Evolutionary conservation across 2,888 invertebrate species (phyloP).

Genomic region (Emmelina monodactyla): DNA sequence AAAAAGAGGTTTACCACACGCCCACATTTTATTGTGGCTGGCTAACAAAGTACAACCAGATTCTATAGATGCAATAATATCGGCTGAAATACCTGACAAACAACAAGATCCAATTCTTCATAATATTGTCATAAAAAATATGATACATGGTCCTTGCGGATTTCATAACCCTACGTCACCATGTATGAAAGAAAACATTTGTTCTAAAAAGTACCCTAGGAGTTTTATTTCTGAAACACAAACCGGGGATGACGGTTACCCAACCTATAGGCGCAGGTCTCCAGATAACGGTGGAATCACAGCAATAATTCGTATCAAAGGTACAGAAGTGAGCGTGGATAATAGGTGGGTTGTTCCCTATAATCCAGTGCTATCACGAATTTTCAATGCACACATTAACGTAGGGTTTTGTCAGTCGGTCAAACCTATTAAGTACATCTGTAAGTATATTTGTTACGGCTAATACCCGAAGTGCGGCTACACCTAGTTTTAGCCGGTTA

Average conservation of each 20-base stretch:
- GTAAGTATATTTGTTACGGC: constrained; percentile 11
- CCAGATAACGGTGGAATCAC: constrained; percentile 18
- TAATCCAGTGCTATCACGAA: constrained; percentile 14
- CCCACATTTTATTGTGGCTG: constrained; percentile 10
- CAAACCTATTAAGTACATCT: constrained; percentile 15
- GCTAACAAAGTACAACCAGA: constrained; percentile 10
- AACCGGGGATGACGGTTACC: constrained; percentile 28
- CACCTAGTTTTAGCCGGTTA: constrained; percentile 2
- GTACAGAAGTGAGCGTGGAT: constrained; percentile 15
- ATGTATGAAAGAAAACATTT: constrained; percentile 22
- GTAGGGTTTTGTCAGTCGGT: constrained; percentile 15
- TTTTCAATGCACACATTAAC: constrained; percentile 16
- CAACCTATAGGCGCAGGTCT: constrained; percentile 22
- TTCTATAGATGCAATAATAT: constrained; percentile 11
- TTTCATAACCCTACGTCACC: constrained; percentile 10
- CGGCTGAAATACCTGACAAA: constrained; percentile 5
- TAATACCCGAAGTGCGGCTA: too few relatives aligned
- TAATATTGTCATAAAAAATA: constrained; percentile 13
- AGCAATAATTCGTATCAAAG: constrained; percentile 10
- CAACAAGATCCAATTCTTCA: constrained; percentile 3
- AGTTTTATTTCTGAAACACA: constrained; percentile 20
- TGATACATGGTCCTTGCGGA: constrained; percentile 16
- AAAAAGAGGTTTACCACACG: constrained; percentile 11
- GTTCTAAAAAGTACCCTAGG: constrained; percentile 26
- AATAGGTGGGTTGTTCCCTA: constrained; percentile 23